Conservation (phyloP, 2,113 vertebrate species). For the Oryzias curvinotus region DNA sequence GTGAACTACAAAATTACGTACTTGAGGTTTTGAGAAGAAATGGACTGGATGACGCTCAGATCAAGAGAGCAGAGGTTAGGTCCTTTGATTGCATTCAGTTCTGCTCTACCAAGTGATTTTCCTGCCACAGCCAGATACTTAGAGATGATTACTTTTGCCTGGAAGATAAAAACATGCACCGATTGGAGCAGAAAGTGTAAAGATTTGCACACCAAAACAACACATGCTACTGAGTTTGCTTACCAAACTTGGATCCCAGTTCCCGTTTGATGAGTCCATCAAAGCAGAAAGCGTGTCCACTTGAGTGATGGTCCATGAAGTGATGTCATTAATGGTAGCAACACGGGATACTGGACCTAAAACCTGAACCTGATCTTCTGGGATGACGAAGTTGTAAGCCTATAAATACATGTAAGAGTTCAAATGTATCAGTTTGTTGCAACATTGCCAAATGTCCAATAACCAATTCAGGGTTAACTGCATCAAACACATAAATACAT, state of each 20-base stretch:
- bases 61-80: conserved; percentile 78
- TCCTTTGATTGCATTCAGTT: conserved; percentile 64
- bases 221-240: not conserved
- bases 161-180: not conserved
- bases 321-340: conserved; percentile 59
- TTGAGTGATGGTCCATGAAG: conserved; percentile 68
- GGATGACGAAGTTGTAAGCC: conserved; percentile 60
- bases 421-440: not conserved
- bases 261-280: conserved; percentile 58
- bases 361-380: conserved; percentile 62
- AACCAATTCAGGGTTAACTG: too few relatives aligned
- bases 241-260: conserved; percentile 65
- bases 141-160: conserved; percentile 54
- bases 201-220: not conserved
- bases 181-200: not conserved
- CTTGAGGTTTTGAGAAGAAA: conserved; percentile 67
- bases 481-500: not conserved
- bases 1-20: conserved; percentile 58
- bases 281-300: conserved; percentile 69
- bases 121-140: conserved; percentile 52
- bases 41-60: conserved; percentile 29
- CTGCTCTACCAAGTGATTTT: conserved; percentile 61
- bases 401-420: conserved; percentile 8
- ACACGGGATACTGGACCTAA: conserved; percentile 60
- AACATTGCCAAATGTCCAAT: not conserved